Conservation (phyloP, 2,888 invertebrate genomes). For the Peribatodes rhomboidaria region DNA sequence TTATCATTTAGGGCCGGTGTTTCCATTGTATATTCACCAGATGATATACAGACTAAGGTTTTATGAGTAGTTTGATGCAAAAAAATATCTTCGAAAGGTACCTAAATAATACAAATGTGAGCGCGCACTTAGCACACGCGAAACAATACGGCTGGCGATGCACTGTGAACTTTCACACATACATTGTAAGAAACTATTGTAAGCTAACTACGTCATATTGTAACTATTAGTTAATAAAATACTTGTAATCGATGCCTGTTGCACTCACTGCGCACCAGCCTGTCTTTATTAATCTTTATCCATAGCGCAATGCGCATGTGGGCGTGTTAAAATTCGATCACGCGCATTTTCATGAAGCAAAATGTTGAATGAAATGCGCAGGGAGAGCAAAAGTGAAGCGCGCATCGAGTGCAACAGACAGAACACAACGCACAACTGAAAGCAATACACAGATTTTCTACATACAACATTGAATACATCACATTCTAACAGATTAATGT, state of each 20-base stretch:
- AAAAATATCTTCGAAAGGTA: background rate
- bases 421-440: conserved; percentile 40
- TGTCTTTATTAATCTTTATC: background rate
- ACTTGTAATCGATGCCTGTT: background rate
- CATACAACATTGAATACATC: conserved; percentile 58
- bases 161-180: background rate
- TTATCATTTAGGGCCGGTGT: too few species aligned
- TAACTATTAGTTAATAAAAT: background rate
- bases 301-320: background rate
- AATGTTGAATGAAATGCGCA: background rate
- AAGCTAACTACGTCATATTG: background rate
- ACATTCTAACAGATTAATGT: conserved; percentile 65
- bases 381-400: background rate
- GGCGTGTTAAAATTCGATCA: background rate
- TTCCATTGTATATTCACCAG: too few species aligned
- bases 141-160: background rate
- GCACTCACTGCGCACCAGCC: background rate
- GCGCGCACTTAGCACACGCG: background rate
- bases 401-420: conserved; percentile 21
- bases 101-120: background rate
- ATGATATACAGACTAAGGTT: too few species aligned
- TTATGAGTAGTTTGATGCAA: too few species aligned
- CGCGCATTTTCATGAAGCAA: background rate
- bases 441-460: conserved; percentile 50
- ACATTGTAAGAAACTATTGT: background rate